These are phyloP conservation scores for Drosophila yakuba DNA, from an alignment of 1,140 invertebrate species.

Conservation along the genomic window DNA sequence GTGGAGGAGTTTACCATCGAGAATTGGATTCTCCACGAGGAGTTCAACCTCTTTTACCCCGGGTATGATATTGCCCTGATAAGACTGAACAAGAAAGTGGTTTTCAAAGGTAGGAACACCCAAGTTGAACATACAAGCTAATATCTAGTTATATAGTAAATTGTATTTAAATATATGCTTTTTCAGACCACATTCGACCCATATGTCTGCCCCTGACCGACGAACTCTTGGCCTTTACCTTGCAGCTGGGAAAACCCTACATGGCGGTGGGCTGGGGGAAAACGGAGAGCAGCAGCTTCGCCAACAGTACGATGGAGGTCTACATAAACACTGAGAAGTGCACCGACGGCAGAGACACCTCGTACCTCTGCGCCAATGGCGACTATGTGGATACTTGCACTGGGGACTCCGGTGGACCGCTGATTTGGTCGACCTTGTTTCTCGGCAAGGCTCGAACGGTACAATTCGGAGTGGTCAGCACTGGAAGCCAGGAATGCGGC, in stretches of 20 bases:
- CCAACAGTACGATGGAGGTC: background rate
- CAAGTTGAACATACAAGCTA: too few species aligned
- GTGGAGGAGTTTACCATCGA: constrained; percentile 3
- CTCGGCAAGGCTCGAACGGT: background rate
- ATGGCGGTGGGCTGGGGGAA: background rate
- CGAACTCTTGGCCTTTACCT: background rate
- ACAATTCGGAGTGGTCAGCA: background rate
- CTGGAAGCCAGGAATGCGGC: background rate
- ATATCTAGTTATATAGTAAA: too few species aligned
- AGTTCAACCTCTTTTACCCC: background rate
- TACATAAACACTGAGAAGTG: background rate
- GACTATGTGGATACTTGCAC: background rate
- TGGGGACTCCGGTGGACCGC: constrained; percentile 2
- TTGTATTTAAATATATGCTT: background rate
- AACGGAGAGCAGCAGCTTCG: background rate
- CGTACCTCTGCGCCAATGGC: background rate
- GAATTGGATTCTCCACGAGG: background rate
- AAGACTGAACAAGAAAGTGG: background rate
- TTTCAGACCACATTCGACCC: background rate
- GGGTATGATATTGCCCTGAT: constrained; percentile 1
- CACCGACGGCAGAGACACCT: background rate
- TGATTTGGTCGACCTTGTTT: background rate
- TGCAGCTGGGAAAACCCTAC: background rate
- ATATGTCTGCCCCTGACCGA: constrained; percentile 2
- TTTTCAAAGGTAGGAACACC: background rate